A percentile compares a stretch with the other conserved stretches of the same genome.
Conservation (phyloP, 2,797 vertebrate species). For the Urophycis tenuis region DNA sequence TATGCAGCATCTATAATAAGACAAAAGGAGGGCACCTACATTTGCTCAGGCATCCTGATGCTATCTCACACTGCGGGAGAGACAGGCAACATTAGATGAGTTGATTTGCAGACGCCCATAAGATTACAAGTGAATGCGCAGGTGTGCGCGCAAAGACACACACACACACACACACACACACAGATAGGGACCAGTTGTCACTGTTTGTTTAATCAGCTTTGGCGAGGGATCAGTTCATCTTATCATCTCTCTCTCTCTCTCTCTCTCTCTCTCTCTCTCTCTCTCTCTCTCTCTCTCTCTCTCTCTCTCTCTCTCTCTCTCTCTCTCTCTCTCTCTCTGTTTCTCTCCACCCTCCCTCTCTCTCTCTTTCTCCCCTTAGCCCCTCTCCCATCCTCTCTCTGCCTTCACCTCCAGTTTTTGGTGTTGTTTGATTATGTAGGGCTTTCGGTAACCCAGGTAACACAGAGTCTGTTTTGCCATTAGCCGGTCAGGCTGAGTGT, state of each 20-base stretch:
- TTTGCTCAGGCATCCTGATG: constrained; percentile 68
- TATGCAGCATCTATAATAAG: constrained; percentile 37
- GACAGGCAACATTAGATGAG: constrained; percentile 43
- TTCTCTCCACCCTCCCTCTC: too few relatives aligned
- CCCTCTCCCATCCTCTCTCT: not conserved
- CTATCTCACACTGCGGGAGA: constrained; percentile 41
- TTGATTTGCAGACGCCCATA: not conserved
- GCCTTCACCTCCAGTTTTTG: not conserved
- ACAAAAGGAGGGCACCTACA: constrained; percentile 57
- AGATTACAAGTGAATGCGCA: not conserved
- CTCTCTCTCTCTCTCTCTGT: not conserved
- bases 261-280: not conserved
- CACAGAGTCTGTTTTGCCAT: constrained; percentile 4
- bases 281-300: not conserved
- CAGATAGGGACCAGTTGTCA: constrained; percentile 29
- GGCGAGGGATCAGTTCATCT: constrained; percentile 7
- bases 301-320: not conserved
- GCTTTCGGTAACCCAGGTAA: not conserved
- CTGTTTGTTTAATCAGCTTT: constrained; percentile 31
- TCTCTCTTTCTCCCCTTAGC: too few relatives aligned
- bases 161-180: constrained; percentile 11
- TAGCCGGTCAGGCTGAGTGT: constrained; percentile 6
- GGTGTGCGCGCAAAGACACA: not conserved
- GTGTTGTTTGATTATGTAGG: not conserved
- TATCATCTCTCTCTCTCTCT: constrained; percentile 16